phyloP scores from a whole-genome alignment of 2,113 vertebrate species.

The Eulemur rufifrons region DNA sequence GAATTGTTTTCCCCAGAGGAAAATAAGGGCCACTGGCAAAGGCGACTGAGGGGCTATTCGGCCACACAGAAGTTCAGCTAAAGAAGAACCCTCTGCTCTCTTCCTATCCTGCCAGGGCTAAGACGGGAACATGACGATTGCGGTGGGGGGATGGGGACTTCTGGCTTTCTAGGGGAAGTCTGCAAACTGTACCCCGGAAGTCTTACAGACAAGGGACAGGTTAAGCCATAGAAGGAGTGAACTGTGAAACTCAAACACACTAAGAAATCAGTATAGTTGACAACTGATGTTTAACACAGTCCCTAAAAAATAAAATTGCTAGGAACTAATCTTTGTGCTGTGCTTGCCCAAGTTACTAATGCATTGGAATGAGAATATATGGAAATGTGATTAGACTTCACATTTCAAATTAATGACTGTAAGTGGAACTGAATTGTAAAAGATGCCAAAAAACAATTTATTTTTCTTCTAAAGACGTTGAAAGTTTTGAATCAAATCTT shows the following conservation, averaged over 20 bases:
- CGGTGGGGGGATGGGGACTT: not conserved
- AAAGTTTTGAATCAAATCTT: constrained; percentile 15
- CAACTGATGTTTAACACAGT: not conserved
- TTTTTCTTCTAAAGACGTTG: not conserved
- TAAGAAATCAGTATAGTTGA: not conserved
- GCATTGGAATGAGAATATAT: not conserved
- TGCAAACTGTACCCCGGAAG: not conserved
- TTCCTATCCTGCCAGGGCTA: not conserved
- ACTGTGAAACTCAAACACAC: not conserved
- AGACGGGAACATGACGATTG: accelerated
- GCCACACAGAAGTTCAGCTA: not conserved
- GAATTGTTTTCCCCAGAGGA: not conserved
- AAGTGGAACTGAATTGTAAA: constrained; percentile 11
- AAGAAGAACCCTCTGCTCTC: not conserved
- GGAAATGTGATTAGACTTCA: not conserved
- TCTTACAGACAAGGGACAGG: not conserved
- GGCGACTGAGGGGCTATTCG: not conserved
- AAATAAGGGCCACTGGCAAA: not conserved
- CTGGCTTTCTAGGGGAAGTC: not conserved
- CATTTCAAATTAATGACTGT: not conserved
- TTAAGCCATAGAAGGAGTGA: not conserved
- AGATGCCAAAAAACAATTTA: not conserved
- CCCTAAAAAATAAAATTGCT: not conserved
- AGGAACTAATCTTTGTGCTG: not conserved
- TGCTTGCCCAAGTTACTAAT: not conserved